Evolutionary conservation across 2,113 vertebrate genomes (phyloP).

Genomic region (Passer domesticus): DNA sequence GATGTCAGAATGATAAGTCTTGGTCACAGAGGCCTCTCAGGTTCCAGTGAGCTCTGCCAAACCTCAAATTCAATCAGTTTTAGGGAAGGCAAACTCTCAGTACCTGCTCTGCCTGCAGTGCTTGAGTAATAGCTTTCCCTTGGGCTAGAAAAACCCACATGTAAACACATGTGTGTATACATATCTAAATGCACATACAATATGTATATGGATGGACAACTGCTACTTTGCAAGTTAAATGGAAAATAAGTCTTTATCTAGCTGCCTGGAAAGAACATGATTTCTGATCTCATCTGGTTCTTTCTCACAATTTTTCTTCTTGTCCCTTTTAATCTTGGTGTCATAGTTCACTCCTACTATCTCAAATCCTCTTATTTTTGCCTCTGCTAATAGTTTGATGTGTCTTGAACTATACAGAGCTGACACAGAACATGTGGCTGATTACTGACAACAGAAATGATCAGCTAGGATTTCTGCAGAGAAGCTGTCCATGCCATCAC

Average conservation of each 20-base stretch:
- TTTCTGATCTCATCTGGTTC: slow-evolving; percentile 5
- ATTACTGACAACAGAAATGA: slow-evolving; percentile 5
- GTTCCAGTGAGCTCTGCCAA: slow-evolving; percentile 3
- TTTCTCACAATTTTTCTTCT: slow-evolving; percentile 32
- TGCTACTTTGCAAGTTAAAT: slow-evolving; percentile 35
- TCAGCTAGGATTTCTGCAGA: background rate
- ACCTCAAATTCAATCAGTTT: slow-evolving; percentile 23
- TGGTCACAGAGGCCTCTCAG: background rate
- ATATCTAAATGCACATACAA: too few relatives aligned
- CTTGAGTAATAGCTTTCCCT: background rate
- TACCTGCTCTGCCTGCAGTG: background rate
- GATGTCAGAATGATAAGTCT: background rate
- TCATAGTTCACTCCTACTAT: slow-evolving; percentile 6
- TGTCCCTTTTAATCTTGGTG: slow-evolving; percentile 5
- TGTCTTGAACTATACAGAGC: background rate
- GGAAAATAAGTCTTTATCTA: slow-evolving; percentile 30
- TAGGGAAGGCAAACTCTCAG: background rate
- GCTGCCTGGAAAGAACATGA: background rate
- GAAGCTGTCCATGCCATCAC: background rate
- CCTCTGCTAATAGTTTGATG: slow-evolving; percentile 29
- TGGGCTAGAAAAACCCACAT: accelerated
- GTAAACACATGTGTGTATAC: background rate
- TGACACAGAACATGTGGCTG: slow-evolving; percentile 3
- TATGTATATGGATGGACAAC: background rate
- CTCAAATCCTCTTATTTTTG: slow-evolving; percentile 3